Evolutionary conservation across 2,888 invertebrate species (phyloP), one percentile per base, ranked within the genome.

Genomic region (Fragum sueziense): DNA sequence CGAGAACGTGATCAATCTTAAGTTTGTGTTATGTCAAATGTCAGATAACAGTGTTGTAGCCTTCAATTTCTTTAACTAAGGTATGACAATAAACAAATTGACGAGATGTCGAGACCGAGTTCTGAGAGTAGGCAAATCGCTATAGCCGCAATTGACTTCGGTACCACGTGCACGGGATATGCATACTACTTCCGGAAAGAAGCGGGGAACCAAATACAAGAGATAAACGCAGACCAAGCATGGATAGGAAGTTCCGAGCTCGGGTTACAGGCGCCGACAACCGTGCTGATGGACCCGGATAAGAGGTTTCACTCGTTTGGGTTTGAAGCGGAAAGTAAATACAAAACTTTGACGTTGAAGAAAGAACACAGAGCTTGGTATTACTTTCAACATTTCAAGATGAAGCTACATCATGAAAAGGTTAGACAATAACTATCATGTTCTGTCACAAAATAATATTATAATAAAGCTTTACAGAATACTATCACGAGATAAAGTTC

Each of bases 371-470:
- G 34, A 31, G 22, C 65, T 9, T 76, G 79, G 79, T 76, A 69
- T 34, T 84, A 77, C 68, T 84, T 79, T 59, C 70, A 57, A 25
- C 74, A 79, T 61, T 84, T 84, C 59, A 84, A 84, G 37, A 84
- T 84, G 84, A 75, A 69, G 29, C 69, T 84, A 17, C 84, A 84
- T 37, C 78, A 78, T 62, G 75, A 75, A 69, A 41, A 76, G 76
- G 84, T 84, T n/a, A n/a, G n/a, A n/a, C n/a, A n/a, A n/a, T n/a
- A n/a, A n/a, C n/a, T n/a, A n/a, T n/a, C n/a, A n/a, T n/a, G n/a
- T n/a, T n/a, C n/a, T n/a, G n/a, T n/a, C n/a, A n/a, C n/a, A n/a
- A n/a, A n/a, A n/a, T n/a, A n/a, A n/a, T n/a, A n/a, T n/a, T n/a
- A n/a, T n/a, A n/a, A n/a, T n/a, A n/a, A n/a, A n/a, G n/a, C n/a